These are phyloP conservation scores for Tipula confusa DNA, from an alignment of 2,888 invertebrate species.

Conservation along the genomic window DNA sequence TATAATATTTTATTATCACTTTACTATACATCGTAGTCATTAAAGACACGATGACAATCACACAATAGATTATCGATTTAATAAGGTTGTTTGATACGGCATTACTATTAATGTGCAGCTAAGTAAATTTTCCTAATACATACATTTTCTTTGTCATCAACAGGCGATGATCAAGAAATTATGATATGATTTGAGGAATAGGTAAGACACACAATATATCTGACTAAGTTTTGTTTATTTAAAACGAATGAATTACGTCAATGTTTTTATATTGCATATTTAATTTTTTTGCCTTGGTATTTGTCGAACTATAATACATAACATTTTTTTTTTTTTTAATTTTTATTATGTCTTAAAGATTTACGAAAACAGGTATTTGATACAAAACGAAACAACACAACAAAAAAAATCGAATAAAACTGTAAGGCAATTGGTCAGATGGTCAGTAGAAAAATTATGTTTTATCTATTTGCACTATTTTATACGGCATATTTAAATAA, in stretches of 20 bases:
- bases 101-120: neutral
- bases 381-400: slow-evolving; percentile 1
- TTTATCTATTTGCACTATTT: neutral
- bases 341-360: slow-evolving; percentile 15
- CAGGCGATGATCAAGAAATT: neutral
- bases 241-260: slow-evolving; percentile 15
- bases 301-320: neutral
- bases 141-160: neutral
- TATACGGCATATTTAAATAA: neutral
- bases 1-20: no score
- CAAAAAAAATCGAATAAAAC: neutral
- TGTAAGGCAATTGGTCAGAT: neutral
- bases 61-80: neutral
- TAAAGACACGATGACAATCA: no score
- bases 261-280: neutral
- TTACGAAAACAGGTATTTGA: slow-evolving; percentile 25
- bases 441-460: neutral
- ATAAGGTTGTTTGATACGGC: neutral
- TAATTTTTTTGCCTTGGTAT: slow-evolving; percentile 21
- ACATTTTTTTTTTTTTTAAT: neutral
- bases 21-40: no score
- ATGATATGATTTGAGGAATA: neutral
- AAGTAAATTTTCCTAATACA: neutral
- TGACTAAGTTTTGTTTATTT: neutral
- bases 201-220: neutral